phyloP scores from a whole-genome alignment of 2,888 invertebrate species.

The Dryomyza anilis region DNA sequence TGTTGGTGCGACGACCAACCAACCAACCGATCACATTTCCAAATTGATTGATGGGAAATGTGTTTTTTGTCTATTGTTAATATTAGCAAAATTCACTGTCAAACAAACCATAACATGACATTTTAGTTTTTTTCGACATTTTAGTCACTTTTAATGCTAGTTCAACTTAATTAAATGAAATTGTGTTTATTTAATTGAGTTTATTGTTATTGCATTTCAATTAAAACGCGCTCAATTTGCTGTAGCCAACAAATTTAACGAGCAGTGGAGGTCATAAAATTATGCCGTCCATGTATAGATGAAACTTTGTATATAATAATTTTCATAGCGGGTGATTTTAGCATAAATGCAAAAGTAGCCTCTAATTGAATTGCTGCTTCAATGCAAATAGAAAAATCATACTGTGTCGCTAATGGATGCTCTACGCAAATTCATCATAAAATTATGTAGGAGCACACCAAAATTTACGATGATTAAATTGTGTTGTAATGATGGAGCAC shows the following conservation, averaged over 20 bases:
- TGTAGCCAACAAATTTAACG: too few species aligned
- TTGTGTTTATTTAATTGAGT: too few species aligned
- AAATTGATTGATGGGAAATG: background rate
- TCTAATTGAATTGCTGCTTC: conserved; percentile 26
- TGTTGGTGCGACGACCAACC: background rate
- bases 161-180: too few species aligned
- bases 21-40: background rate
- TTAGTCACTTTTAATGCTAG: too few species aligned
- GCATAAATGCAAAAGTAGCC: conserved; percentile 35
- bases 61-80: background rate
- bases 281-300: too few species aligned
- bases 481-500: too few species aligned
- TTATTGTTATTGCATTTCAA: too few species aligned
- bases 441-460: too few species aligned
- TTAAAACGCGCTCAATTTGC: too few species aligned
- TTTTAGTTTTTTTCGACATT: too few species aligned
- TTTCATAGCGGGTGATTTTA: conserved; percentile 32
- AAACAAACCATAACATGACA: background rate
- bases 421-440: conserved; percentile 8
- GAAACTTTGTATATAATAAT: conserved; percentile 19
- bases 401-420: conserved; percentile 55
- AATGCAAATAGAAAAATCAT: conserved; percentile 42
- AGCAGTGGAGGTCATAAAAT: too few species aligned
- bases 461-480: too few species aligned
- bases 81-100: background rate